Evolutionary conservation across 2,113 vertebrate species (phyloP).

Genomic region (Athene cunicularia): DNA sequence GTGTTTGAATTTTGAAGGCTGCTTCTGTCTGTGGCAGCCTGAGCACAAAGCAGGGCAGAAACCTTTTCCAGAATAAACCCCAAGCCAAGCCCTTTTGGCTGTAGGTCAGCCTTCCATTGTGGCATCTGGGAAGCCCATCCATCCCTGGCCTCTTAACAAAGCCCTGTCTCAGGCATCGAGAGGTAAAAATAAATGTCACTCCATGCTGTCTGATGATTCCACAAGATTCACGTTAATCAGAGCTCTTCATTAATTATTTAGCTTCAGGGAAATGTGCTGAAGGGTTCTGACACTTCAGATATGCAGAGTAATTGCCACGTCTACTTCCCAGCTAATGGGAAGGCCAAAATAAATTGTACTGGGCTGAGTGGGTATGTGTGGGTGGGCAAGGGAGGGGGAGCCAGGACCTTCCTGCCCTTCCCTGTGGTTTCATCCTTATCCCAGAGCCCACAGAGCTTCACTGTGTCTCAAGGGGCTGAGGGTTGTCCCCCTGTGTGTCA

Average conservation of each 20-base stretch:
- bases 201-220: not conserved
- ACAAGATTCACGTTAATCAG: not conserved
- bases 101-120: not conserved
- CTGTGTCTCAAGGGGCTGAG: not conserved
- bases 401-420: not conserved
- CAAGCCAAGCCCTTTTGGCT: not conserved
- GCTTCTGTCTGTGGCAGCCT: not conserved
- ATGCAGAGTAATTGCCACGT: not conserved
- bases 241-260: constrained; percentile 39
- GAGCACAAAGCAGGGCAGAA: not conserved
- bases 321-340: not conserved
- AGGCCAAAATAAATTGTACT: not conserved
- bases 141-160: not conserved
- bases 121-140: not conserved
- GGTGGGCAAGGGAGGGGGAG: too few species aligned
- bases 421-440: not conserved
- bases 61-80: not conserved
- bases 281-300: not conserved
- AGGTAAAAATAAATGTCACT: constrained; percentile 5
- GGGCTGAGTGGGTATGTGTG: not conserved
- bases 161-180: not conserved
- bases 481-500: not conserved
- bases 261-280: not conserved
- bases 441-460: not conserved
- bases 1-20: not conserved